phyloP scores from a whole-genome alignment of 2,797 vertebrate genomes.

The Brachymystax lenok region DNA sequence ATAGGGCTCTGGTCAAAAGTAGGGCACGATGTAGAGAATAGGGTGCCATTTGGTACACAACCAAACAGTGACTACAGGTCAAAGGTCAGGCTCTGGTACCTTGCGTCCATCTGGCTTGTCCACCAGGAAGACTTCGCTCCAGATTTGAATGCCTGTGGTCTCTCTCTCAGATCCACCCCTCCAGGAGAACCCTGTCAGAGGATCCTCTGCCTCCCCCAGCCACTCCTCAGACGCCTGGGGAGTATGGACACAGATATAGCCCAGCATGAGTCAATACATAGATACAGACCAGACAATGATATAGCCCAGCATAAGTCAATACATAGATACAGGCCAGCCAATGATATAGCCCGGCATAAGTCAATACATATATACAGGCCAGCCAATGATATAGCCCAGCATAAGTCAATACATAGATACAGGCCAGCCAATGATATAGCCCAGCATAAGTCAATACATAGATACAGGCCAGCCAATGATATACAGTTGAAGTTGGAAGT shows the following conservation, averaged over 20 bases:
- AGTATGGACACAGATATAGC: not conserved
- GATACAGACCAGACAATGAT: conserved; percentile 1
- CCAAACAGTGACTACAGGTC: not conserved
- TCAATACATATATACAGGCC: not conserved
- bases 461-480: no score
- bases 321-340: conserved; percentile 1
- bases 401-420: not conserved
- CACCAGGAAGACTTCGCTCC: conserved; percentile 96
- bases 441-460: not conserved
- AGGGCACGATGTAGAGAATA: not conserved
- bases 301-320: not conserved
- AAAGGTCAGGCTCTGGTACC: conserved; percentile 65
- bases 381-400: not conserved
- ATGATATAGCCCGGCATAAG: not conserved
- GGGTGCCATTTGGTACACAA: not conserved
- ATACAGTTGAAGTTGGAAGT: no score
- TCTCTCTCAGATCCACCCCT: conserved; percentile 95
- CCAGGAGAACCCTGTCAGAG: conserved; percentile 97
- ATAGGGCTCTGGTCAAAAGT: no score
- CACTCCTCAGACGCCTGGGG: conserved; percentile 85
- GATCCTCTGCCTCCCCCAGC: conserved; percentile 90
- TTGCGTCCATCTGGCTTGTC: conserved; percentile 92
- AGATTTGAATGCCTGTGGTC: conserved; percentile 97
- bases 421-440: not conserved
- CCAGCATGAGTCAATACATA: not conserved